Conservation (phyloP, 2,797 vertebrate genomes). For the Ctenosaura bakeri region DNA sequence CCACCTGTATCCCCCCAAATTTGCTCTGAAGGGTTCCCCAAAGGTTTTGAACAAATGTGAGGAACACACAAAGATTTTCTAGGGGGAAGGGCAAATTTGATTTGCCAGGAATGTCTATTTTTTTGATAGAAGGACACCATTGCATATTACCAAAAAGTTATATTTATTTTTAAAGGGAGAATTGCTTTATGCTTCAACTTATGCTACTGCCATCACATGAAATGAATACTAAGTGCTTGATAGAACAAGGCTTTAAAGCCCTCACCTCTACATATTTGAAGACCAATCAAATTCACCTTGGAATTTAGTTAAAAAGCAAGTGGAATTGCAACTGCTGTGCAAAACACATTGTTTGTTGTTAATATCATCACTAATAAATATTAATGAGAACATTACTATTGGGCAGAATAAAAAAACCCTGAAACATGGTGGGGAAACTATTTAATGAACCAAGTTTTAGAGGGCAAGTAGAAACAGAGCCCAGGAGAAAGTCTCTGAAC, state of each 20-base stretch:
- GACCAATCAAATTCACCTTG: constrained; percentile 3
- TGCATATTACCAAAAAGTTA: background rate
- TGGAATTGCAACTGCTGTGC: background rate
- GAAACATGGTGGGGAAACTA: background rate
- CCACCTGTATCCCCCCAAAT: background rate
- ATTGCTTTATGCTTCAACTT: constrained; percentile 48
- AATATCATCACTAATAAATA: background rate
- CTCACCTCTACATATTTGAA: background rate
- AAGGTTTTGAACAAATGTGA: background rate
- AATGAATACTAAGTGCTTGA: constrained; percentile 55
- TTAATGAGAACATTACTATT: background rate
- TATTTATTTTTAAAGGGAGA: constrained; percentile 45
- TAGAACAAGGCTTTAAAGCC: constrained; percentile 53
- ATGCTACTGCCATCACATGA: constrained; percentile 60
- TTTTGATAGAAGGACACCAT: background rate
- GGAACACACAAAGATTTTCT: background rate
- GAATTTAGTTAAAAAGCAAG: background rate
- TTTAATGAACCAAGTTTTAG: background rate
- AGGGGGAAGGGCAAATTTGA: background rate
- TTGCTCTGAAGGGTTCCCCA: background rate
- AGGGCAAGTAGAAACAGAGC: background rate
- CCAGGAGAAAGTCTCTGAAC: background rate
- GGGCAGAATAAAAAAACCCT: too few species aligned
- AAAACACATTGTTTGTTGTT: background rate
- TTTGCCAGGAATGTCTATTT: background rate